Evolutionary conservation across 2,113 vertebrate species (phyloP), one percentile per base, ranked within the genome.

Genomic region (Pimephales promelas): DNA sequence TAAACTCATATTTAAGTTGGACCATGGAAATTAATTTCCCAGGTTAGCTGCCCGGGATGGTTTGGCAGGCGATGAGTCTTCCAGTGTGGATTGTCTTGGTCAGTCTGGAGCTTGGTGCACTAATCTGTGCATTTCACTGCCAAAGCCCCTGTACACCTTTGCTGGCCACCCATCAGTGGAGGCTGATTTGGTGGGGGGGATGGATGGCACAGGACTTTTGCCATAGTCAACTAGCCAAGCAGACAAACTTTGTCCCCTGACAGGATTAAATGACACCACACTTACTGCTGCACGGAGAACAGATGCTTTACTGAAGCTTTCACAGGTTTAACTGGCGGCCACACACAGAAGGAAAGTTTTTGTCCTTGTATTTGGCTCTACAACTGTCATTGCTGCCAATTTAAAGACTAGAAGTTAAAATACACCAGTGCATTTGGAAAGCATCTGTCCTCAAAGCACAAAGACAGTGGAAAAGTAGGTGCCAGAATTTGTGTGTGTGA

Each of bases 41-140:
- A 45, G 56, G 26, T 43, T 61, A 43, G 75, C 10, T 78, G 75
- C 45, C n/a, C 0, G 7, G n/a, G 77, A 8, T 68, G 0, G 24
- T 84, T 82, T 78, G 75, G 86, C 36, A 78, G 34, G 22, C 4
- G n/a, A 31, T 79, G 77, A 66, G 59, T 66, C 77, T 64, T 79
- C 16, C 59, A 2, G 57, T 49, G 47, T 0, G 7, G 47, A 81
- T 56, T 81, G 62, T 40, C 28, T 31, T 36, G 79, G 64, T 70
- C 64, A 81, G 47, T 81, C 47, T 70, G 79, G 62, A 70, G 22
- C 79, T 54, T 24, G 79, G 31, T 56, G 28, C 62, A 70, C 62
- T 81, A 81, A 81, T 81, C 79, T 70, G 45, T 24, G 47, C 62
- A 70, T 54, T 81, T 81, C 64, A 52, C 64, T 70, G 62, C 45